A percentile compares a stretch with the other conserved stretches of the same genome.
Conservation (phyloP, 1,140 invertebrate species). For the Bursaphelenchus mucronatus region DNA sequence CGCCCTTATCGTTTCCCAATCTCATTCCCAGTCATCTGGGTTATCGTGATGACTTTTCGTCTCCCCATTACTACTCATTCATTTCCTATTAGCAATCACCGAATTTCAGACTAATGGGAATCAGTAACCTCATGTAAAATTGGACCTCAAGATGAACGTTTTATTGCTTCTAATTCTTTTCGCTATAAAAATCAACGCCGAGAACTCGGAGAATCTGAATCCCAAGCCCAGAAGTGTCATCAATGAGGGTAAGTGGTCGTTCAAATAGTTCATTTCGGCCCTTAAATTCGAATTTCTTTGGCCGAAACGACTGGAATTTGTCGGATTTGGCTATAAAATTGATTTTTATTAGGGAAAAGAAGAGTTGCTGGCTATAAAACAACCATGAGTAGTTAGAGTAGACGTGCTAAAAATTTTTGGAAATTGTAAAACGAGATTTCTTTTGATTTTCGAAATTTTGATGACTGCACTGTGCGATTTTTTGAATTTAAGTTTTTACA, state of each 20-base stretch:
- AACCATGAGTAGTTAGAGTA: background rate
- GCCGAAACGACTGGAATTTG: background rate
- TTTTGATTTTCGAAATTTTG: no score
- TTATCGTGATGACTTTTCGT: no score
- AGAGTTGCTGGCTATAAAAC: background rate
- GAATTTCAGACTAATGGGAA: no score
- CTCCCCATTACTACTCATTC: no score
- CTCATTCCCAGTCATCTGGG: no score
- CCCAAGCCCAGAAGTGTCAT: conserved; percentile 31
- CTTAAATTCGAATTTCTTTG: conserved; percentile 13
- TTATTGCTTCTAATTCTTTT: conserved; percentile 1
- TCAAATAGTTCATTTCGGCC: background rate
- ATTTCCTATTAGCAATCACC: no score
- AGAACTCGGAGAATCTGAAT: conserved; percentile 30
- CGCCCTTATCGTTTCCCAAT: no score
- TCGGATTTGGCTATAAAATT: conserved; percentile 16
- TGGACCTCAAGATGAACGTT: background rate
- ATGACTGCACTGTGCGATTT: no score
- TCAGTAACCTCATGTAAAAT: no score
- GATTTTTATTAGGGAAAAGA: background rate
- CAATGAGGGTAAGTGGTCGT: conserved; percentile 30
- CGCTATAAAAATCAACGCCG: conserved; percentile 10
- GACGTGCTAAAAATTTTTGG: background rate
- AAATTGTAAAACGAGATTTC: background rate
- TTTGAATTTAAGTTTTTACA: no score